These are phyloP conservation scores for Apotomis betuletana DNA, from an alignment of 2,888 invertebrate genomes.

Conservation along the genomic window DNA sequence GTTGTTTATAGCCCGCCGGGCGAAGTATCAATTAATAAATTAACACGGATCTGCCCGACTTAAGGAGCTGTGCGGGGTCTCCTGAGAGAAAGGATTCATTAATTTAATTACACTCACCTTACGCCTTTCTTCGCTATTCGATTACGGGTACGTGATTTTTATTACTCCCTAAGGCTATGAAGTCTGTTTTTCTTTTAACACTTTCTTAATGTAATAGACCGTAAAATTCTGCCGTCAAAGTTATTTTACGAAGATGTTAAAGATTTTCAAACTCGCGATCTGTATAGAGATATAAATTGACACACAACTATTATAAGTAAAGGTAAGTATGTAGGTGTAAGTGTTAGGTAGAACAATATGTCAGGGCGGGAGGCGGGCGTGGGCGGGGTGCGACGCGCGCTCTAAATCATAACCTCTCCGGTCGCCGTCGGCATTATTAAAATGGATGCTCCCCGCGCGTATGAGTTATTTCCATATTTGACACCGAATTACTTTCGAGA, in stretches of 20 bases:
- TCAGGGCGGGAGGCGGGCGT: slow-evolving; percentile 49
- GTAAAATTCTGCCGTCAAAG: not conserved
- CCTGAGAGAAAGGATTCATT: slow-evolving; percentile 70
- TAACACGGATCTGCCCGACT: slow-evolving; percentile 75
- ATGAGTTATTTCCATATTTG: slow-evolving; percentile 84
- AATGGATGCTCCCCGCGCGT: slow-evolving; percentile 80
- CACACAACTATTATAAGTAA: not conserved
- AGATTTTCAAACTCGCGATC: not conserved
- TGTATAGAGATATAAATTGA: slow-evolving; percentile 1
- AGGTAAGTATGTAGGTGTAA: slow-evolving; percentile 26
- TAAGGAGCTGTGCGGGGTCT: slow-evolving; percentile 71
- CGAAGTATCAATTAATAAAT: slow-evolving; percentile 82
- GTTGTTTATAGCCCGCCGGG: slow-evolving; percentile 79
- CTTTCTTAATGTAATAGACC: not conserved
- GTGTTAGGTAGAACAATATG: slow-evolving; percentile 36
- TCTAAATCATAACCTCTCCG: slow-evolving; percentile 78
- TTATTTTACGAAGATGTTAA: not conserved
- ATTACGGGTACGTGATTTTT: slow-evolving; percentile 40
- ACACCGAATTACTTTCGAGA: slow-evolving; percentile 84
- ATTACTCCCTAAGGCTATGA: slow-evolving; percentile 25
- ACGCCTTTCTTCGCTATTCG: slow-evolving; percentile 43
- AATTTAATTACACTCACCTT: slow-evolving; percentile 70
- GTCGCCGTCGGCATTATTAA: slow-evolving; percentile 81
- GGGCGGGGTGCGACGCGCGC: slow-evolving; percentile 55
- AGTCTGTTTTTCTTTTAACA: slow-evolving; percentile 4